Conservation (phyloP, 2,797 vertebrate genomes). For the Gephyroberyx darwinii region DNA sequence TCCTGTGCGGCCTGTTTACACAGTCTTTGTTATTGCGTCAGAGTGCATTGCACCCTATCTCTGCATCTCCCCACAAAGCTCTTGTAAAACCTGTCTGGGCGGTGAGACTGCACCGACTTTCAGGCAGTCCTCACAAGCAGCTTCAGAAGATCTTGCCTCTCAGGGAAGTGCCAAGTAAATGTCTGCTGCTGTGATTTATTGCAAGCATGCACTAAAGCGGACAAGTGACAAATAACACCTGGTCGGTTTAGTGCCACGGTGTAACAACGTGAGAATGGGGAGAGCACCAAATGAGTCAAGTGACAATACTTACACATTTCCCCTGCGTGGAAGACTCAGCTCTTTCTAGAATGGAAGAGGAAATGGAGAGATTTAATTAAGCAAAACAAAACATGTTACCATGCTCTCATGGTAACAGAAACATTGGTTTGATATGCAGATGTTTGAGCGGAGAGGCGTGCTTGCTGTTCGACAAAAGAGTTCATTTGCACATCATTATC, state of each 20-base stretch:
- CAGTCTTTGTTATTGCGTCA: not conserved
- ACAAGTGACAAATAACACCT: constrained; percentile 42
- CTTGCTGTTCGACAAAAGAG: not conserved
- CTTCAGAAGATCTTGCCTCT: constrained; percentile 18
- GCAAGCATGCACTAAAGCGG: constrained; percentile 17
- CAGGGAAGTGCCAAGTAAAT: constrained; percentile 13
- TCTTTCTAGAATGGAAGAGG: constrained; percentile 76
- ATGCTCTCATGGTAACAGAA: not conserved
- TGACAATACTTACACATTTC: constrained; percentile 79
- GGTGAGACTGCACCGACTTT: constrained; percentile 33
- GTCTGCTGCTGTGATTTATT: constrained; percentile 13
- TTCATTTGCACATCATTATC: constrained; percentile 5
- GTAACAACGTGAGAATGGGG: not conserved
- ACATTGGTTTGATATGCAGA: constrained; percentile 27
- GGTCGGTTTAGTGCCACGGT: constrained; percentile 26
- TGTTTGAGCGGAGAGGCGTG: not conserved
- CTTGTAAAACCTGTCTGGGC: constrained; percentile 59
- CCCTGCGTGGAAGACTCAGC: constrained; percentile 81
- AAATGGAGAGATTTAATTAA: constrained; percentile 15
- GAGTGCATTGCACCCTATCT: not conserved
- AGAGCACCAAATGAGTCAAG: not conserved
- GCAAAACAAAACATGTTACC: not conserved
- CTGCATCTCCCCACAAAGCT: not conserved
- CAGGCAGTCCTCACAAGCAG: not conserved
- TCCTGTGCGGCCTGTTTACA: not conserved